phyloP scores from a whole-genome alignment of 2,797 vertebrate genomes.

The Tauraco hartlaubi region DNA sequence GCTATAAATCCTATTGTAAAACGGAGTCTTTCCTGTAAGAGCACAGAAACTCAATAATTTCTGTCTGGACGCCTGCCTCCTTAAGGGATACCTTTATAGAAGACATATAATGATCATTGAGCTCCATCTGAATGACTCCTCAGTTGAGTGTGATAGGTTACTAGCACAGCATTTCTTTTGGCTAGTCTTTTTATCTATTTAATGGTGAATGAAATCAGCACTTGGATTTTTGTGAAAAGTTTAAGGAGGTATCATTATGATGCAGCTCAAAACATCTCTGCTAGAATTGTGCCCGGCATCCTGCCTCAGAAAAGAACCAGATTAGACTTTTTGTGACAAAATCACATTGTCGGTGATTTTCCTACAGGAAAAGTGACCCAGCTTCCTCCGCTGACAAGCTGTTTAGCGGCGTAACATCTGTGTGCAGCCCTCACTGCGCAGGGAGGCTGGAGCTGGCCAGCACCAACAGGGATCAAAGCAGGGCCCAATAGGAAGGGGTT shows the following conservation, averaged over 20 bases:
- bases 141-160: neutral
- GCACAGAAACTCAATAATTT: neutral
- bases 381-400: neutral
- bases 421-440: neutral
- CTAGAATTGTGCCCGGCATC: accelerated
- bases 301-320: neutral
- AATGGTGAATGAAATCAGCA: neutral
- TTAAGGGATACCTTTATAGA: neutral
- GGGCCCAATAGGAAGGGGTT: neutral
- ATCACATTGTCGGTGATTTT: neutral
- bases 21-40: neutral
- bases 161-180: neutral
- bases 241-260: neutral
- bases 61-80: neutral
- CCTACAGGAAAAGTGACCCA: neutral
- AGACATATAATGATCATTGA: accelerated
- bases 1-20: neutral
- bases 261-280: neutral
- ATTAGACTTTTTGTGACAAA: neutral
- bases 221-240: neutral
- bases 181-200: neutral
- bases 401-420: neutral
- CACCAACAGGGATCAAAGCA: constrained; percentile 23
- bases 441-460: neutral
- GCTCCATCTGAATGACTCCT: neutral